Evolutionary conservation across 2,113 vertebrate genomes (phyloP), one percentile per base, ranked within the genome.

Genomic region (Brienomyrus longianalis): DNA sequence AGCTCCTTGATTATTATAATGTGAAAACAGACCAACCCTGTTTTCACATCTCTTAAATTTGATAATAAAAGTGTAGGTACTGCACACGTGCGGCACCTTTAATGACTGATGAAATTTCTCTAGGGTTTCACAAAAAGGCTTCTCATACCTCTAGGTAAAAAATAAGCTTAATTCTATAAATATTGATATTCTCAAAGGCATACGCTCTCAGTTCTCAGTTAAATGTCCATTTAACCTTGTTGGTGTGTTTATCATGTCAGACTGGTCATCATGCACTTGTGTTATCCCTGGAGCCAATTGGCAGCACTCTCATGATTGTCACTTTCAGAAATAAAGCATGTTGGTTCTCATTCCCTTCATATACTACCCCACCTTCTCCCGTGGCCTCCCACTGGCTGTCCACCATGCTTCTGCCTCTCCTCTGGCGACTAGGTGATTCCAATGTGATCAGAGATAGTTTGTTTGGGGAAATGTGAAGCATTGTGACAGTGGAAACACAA

Each of bases 261-360:
- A 39, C 3, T 17, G 31, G 13, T 77, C 70, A 77, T 31, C 15
- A 17, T 39, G 70, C 70, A 77, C 31, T 90, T 90, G 92, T 93
- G 91, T 91, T 93, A 88, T 89, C 52, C 91, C 91, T 87, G 90
- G 91, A 89, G 92, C 92, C 50, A 31, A 50, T 17, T 10, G 17
- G 21, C 84, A 52, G 85, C 21, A 39, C n/a, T 48, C 85, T 89
- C 92, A 90, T 93, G 95, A 96, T 96, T 96, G 94, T 96, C 95
- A 93, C 91, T 93, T 88, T 86, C 89, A 52, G 91, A 91, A 92
- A 91, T 94, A 94, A 95, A 95, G 94, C 95, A 94, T 91, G 91
- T 92, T 92, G 94, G 93, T 95, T 95, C 91, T 43, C 91, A 88
- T 87, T 90, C 80, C 1, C 56, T 51, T 23, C 70, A 70, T 50